A percentile compares a stretch with the other conserved stretches of the same genome.
phyloP scores from a whole-genome alignment of 92 coral and sea anemone genomes.

The Heliopora coerulea region DNA sequence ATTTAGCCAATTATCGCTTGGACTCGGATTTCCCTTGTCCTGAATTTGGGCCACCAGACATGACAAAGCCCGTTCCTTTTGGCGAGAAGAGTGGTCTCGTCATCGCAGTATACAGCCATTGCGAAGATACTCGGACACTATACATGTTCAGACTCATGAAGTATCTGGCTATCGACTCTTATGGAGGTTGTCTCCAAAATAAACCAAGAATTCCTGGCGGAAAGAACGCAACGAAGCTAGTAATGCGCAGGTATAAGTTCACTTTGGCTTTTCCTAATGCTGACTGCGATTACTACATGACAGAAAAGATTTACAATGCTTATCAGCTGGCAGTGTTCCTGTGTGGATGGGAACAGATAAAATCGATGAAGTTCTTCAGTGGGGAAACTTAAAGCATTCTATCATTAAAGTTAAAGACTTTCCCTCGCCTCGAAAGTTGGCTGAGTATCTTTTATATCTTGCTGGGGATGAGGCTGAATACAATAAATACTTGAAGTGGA shows the following conservation, averaged over 20 bases:
- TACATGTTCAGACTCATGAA: slow-evolving; percentile 84
- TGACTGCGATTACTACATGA: slow-evolving; percentile 91
- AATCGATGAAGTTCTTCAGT: slow-evolving; percentile 80
- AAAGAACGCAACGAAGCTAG: slow-evolving; percentile 71
- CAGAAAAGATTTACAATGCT: slow-evolving; percentile 79
- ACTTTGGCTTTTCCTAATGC: too few relatives aligned
- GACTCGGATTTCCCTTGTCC: slow-evolving; percentile 95
- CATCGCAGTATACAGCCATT: slow-evolving; percentile 79
- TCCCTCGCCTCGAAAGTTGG: slow-evolving; percentile 51
- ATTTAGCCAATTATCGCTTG: slow-evolving; percentile 71
- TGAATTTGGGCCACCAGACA: slow-evolving; percentile 71
- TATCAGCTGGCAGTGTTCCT: slow-evolving; percentile 85
- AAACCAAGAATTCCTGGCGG: slow-evolving; percentile 77
- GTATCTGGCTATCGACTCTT: slow-evolving; percentile 74
- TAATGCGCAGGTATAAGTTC: slow-evolving; percentile 74
- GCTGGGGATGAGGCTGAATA: slow-evolving; percentile 55
- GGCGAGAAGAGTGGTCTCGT: slow-evolving; percentile 64
- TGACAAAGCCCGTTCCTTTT: slow-evolving; percentile 69
- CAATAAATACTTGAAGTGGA: too few relatives aligned
- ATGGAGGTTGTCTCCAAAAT: slow-evolving; percentile 73
- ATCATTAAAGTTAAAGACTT: too few relatives aligned
- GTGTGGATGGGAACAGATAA: too few relatives aligned
- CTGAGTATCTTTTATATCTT: slow-evolving; percentile 46
- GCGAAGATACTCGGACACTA: slow-evolving; percentile 86
- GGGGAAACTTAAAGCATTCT: slow-evolving; percentile 64